Evolutionary conservation across 1,140 invertebrate genomes (phyloP), one percentile per base, ranked within the genome.

Genomic region (Drosophila neocordata): DNA sequence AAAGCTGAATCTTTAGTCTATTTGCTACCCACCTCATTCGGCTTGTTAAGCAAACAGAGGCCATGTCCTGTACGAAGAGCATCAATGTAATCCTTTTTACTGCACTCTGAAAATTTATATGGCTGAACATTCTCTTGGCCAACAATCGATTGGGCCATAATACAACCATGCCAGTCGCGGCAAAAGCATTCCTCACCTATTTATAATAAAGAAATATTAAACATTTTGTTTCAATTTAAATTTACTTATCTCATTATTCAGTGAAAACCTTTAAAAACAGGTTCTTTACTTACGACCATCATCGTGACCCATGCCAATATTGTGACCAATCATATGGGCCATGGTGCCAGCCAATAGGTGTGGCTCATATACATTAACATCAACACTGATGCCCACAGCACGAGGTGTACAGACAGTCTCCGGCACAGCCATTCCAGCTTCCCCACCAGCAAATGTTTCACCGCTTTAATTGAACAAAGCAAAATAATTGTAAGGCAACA

Each of bases 241-340:
- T n/a, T n/a, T n/a, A n/a, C n/a, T n/a, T n/a, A n/a, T n/a, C n/a
- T n/a, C n/a, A n/a, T n/a, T n/a, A n/a, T n/a, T n/a, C n/a, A n/a
- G n/a, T n/a, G n/a, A n/a, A n/a, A n/a, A 24, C 22, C 4, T 24
- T n/a, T 52, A 41, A 52, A 27, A 55, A 41, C 18, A 18, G 0
- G n/a, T 27, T 53, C 13, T 57, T 20, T 79, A 93, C 94, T 95
- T 93, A 94, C 96, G 93, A 63, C 95, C 95, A 81, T 97, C 96
- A 92, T 99, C 98, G 92, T 99, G 98, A 1, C 95, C 95, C 95
- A 98, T 97, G 90, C 98, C 98, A 72, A 99, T 96, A 92, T 98
- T 99, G 87, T 99, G 98, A 13, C 98, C 97, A 79, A 98, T 97
- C 97, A 98, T 98, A 91, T 99, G 98, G 9, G 97, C 96, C 95